Conservation (phyloP, 2,797 vertebrate species). For the Gila robusta region DNA sequence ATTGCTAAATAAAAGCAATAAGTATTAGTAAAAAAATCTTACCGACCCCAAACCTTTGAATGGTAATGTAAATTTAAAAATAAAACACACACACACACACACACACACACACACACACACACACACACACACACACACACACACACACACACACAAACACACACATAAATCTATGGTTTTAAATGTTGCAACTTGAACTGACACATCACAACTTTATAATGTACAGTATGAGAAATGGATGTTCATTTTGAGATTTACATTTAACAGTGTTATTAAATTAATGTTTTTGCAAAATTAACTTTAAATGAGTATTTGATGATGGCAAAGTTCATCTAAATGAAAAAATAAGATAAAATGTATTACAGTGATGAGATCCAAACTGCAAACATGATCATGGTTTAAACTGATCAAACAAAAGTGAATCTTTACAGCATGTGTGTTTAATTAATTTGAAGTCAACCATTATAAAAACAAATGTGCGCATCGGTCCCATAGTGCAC, state of each 20-base stretch:
- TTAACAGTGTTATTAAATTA: neutral
- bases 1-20: neutral
- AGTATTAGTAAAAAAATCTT: neutral
- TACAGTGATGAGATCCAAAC: slow-evolving; percentile 3
- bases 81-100: too few species aligned
- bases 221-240: neutral
- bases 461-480: slow-evolving; percentile 36
- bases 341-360: neutral
- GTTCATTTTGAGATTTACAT: neutral
- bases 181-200: neutral
- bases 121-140: neutral
- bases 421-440: slow-evolving; percentile 10
- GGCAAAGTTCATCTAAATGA: neutral
- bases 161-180: neutral
- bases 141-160: neutral
- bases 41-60: neutral
- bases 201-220: neutral
- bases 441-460: slow-evolving; percentile 26
- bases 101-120: too few species aligned
- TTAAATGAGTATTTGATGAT: neutral
- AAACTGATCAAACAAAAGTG: neutral
- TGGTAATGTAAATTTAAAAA: neutral
- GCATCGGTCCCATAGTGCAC: neutral
- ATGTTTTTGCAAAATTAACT: neutral
- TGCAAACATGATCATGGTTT: neutral